These are phyloP conservation scores for Oxygymnocypris stewartii DNA, from an alignment of 2,113 vertebrate species.

Conservation along the genomic window DNA sequence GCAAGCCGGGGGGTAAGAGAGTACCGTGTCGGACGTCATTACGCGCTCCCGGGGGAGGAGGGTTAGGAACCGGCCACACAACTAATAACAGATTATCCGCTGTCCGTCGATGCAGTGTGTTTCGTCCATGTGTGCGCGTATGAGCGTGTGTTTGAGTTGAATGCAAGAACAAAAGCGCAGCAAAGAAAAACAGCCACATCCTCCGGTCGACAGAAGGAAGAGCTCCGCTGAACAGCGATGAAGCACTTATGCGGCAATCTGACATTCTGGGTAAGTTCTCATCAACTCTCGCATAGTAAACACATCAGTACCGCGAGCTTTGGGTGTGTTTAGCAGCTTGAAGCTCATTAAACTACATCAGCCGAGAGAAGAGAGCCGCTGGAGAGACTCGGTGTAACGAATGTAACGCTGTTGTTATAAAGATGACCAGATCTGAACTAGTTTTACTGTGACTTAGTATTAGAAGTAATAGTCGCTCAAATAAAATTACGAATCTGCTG, in stretches of 20 bases:
- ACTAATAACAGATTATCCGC: constrained; percentile 22
- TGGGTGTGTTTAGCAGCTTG: background rate
- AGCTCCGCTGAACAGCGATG: constrained; percentile 63
- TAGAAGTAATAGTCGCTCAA: too few species aligned
- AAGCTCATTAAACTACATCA: background rate
- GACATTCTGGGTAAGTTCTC: constrained; percentile 76
- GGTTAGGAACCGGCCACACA: constrained; percentile 2
- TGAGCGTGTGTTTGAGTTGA: constrained; percentile 48
- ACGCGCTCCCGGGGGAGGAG: constrained; percentile 32
- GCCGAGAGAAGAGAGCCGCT: background rate
- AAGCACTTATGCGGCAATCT: constrained; percentile 73
- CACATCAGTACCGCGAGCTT: background rate
- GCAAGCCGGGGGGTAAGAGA: background rate
- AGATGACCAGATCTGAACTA: fast-evolving
- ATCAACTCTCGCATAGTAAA: background rate
- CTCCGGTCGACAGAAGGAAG: constrained; percentile 43
- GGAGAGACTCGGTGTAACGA: background rate
- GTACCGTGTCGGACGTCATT: constrained; percentile 4
- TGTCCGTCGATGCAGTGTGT: constrained; percentile 1
- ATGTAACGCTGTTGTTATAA: too few species aligned
- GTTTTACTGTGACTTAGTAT: background rate
- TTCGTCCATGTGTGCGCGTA: constrained; percentile 29
- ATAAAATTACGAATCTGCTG: too few species aligned
- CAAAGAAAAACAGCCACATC: constrained; percentile 50
- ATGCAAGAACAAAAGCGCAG: constrained; percentile 35